Evolutionary conservation across 2,113 vertebrate genomes (phyloP), one percentile per base, ranked within the genome.

Genomic region (Eulemur macaco): DNA sequence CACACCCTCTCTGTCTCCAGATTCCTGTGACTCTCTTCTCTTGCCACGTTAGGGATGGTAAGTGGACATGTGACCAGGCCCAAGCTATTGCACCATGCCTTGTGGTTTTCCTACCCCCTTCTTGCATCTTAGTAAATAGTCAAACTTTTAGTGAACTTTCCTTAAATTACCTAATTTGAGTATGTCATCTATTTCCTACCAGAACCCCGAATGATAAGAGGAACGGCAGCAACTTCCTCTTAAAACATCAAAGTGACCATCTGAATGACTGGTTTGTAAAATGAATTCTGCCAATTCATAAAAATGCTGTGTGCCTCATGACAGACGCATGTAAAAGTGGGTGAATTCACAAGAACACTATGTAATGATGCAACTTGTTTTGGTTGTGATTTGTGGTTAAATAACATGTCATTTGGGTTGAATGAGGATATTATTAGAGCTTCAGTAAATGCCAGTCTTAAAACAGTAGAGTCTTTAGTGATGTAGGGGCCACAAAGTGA

Each of bases 231-330:
- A 88, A 31, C 68, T 31, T 85, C 77, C 31, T 85, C 68, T 23
- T 93, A 63, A 81, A 86, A 91, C 66, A 47, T 69, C 21, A 69
- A 58, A 84, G 64, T 39, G 68, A 45, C 34, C 4, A 23, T 58
- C n/a, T 82, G 82, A 95, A 93, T 92, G 76, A 81, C 17, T 94
- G 64, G 21, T 66, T 95, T 95, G 25, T 54, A 23, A 74, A 89
- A 93, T 64, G 50, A 50, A 50, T 52, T 94, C 39, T 83, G n/a
- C 31, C 37, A 69, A 13, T 89, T 95, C n/a, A 77, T 84, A 63
- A 80, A 93, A 74, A 83, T 80, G 14, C 18, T 69, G 15, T 69
- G 39, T 86, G 37, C 15, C 23, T 87, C 12, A 9, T 63, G 56
- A 58, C 6, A 17, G 25, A 66, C 63, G 69, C 42, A 37, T 6